Evolutionary conservation across 1,140 invertebrate species (phyloP), one percentile per base, ranked within the genome.

Genomic region (Tetranychus cinnabarinus): DNA sequence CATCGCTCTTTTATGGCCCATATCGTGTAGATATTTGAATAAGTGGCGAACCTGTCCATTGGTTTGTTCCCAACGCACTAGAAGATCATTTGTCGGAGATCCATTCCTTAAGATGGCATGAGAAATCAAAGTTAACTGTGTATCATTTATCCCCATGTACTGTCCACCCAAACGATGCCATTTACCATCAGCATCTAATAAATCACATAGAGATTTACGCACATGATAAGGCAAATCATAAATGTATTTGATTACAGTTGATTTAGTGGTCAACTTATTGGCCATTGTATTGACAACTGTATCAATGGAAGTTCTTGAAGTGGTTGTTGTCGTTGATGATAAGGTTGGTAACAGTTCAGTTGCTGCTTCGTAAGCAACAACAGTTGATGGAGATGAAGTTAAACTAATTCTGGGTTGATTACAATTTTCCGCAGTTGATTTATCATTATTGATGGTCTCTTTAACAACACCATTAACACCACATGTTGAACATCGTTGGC

Each of bases 11-110:
- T 81, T 81, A 66, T 86, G 79, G 64, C 82, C 76, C 79, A 87
- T 84, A 66, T 71, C 72, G 34, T 72, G 81, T 3, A 85, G 74
- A 33, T 84, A 68, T 2, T 80, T 73, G 70, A 87, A 88, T 6
- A 92, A 71, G 70, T 86, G 82, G 55, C 80, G 70, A 2, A 86
- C 78, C 23, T 80, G 82, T 65, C 88, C 85, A 72, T 88, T 89
- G 60, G 81, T 77, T 65, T 81, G 78, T 6, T 83, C 82, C 85
- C 85, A 91, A 57, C 78, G 71, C 42, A 75, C 79, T 31, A 92
- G 72, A 4, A 92, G 74, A 66, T 82, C 77, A 66, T 83, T 78
- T 1, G 83, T 80, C 0, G 86, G 84, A 62, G 86, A 84, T 37
- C 74, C 73, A 37, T 78, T 70, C 50, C 74, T 64, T 23, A 66